Evolutionary conservation across 2,888 invertebrate species (phyloP).

Genomic region (Pterobdella sp.): DNA sequence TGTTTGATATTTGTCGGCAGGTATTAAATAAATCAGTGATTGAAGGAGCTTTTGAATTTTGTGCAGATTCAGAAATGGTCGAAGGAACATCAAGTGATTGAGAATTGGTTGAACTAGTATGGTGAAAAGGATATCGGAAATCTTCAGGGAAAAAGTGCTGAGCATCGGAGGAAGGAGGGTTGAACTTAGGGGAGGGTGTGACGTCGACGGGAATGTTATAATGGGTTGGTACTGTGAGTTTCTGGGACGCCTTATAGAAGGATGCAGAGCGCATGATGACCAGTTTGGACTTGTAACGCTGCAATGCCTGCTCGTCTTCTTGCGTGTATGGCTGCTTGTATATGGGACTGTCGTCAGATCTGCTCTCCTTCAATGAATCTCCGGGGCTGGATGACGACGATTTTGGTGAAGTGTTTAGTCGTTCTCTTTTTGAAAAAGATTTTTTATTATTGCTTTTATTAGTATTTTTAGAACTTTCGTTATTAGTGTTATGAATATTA

Average conservation of each 20-base stretch:
- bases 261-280: not conserved
- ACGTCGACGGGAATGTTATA: conserved; percentile 7
- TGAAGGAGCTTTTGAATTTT: not conserved
- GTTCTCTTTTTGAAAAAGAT: no score
- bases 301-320: not conserved
- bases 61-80: no score
- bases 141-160: not conserved
- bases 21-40: not conserved
- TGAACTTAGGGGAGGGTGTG: not conserved
- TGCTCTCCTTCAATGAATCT: not conserved
- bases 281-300: not conserved
- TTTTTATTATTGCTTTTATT: no score
- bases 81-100: no score
- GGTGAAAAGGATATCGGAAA: no score
- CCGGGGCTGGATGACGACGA: not conserved
- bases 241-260: not conserved
- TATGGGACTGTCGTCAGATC: not conserved
- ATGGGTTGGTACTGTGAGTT: not conserved
- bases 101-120: no score
- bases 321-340: not conserved
- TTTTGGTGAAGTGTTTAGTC: no score
- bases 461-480: no score
- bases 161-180: not conserved
- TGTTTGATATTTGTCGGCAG: not conserved
- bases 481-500: no score